Evolutionary conservation across 2,797 vertebrate species (phyloP).

Genomic region (Streptopelia turtur): DNA sequence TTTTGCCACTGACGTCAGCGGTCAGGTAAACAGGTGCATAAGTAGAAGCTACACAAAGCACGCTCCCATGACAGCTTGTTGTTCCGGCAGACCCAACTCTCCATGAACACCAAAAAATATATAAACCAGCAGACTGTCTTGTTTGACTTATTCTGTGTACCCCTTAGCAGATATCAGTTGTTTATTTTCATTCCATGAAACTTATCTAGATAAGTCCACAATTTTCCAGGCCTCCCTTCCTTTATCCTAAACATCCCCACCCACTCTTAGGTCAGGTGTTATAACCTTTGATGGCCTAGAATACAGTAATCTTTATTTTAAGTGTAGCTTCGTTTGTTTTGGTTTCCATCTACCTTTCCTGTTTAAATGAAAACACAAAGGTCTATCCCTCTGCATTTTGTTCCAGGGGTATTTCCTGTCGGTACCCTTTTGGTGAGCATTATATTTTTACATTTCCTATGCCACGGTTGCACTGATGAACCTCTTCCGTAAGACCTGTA

Average conservation of each 20-base stretch:
- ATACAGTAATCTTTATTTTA: conserved; percentile 46
- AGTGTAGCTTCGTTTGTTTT: conserved; percentile 64
- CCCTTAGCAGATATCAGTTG: background rate
- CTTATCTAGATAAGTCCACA: conserved; percentile 42
- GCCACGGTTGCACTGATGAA: background rate
- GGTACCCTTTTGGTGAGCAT: background rate
- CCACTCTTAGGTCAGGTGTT: conserved; percentile 69
- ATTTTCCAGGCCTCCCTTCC: conserved; percentile 71
- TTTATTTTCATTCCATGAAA: conserved; percentile 71
- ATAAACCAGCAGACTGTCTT: background rate
- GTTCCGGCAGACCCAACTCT: background rate
- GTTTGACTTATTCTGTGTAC: background rate
- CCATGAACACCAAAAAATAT: background rate
- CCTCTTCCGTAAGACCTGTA: background rate
- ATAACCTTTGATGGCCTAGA: conserved; percentile 1
- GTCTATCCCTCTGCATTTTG: conserved; percentile 20
- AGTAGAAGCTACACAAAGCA: background rate
- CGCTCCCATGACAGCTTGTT: background rate
- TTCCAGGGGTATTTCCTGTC: conserved; percentile 11
- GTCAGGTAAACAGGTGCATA: background rate
- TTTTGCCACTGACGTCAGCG: background rate
- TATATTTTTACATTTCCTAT: conserved; percentile 21
- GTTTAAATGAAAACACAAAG: conserved; percentile 53
- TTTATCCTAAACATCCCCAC: conserved; percentile 63
- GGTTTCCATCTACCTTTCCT: conserved; percentile 73